Conservation (phyloP, 2,888 invertebrate genomes). For the Papilio demoleus region DNA sequence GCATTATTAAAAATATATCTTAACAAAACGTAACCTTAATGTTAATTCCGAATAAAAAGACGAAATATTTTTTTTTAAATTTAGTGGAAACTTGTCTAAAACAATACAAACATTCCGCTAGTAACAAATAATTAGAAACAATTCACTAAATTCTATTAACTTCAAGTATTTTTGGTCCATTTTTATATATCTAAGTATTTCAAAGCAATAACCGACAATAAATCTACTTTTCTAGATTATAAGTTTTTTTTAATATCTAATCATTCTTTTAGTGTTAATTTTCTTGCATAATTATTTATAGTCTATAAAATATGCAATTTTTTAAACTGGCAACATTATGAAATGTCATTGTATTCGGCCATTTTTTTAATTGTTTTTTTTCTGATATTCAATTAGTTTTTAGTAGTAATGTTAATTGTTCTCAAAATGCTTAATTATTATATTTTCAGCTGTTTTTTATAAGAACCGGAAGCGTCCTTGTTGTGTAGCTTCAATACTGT, state of each 20-base stretch:
- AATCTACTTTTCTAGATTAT: conserved; percentile 10
- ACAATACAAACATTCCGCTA: too few relatives aligned
- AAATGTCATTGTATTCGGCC: conserved; percentile 19
- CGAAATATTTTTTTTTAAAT: too few relatives aligned
- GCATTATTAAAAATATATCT: background rate
- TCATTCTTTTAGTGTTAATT: conserved; percentile 20
- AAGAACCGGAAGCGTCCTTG: conserved; percentile 5
- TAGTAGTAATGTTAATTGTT: background rate
- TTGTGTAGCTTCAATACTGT: background rate
- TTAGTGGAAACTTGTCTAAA: too few relatives aligned
- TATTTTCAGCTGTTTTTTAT: background rate
- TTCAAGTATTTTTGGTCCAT: background rate
- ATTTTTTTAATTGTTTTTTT: conserved; percentile 16
- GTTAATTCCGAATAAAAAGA: too few relatives aligned
- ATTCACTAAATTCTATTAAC: background rate
- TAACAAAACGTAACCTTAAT: too few relatives aligned
- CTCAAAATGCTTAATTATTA: conserved; percentile 9
- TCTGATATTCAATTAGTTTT: conserved; percentile 3
- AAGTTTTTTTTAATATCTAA: conserved; percentile 33
- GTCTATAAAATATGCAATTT: conserved; percentile 1
- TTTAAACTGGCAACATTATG: conserved; percentile 13
- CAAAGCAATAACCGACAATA: conserved; percentile 34
- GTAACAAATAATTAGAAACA: too few relatives aligned
- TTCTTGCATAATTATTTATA: conserved; percentile 25
- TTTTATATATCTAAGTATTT: background rate